Conservation (phyloP, 2,888 invertebrate genomes). For the Mycalesis mineus region DNA sequence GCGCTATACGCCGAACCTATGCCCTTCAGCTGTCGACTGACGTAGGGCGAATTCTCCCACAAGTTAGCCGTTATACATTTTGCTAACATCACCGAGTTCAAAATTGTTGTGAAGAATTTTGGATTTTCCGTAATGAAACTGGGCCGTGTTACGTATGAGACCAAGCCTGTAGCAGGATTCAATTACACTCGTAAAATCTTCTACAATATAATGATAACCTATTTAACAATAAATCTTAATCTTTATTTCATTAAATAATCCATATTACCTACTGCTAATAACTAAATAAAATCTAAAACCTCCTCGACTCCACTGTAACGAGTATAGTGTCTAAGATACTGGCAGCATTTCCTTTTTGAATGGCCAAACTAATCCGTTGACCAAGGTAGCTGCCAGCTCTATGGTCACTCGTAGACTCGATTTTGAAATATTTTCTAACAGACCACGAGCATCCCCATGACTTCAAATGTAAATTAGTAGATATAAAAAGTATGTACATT, state of each 20-base stretch:
- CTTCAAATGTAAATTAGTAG: neutral
- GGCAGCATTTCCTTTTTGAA: no score
- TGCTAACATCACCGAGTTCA: slow-evolving; percentile 79
- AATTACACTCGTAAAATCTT: neutral
- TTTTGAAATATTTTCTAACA: no score
- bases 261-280: no score
- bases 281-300: no score
- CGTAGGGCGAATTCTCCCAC: slow-evolving; percentile 86
- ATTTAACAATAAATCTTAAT: neutral
- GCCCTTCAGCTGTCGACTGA: slow-evolving; percentile 83
- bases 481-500: slow-evolving; percentile 74
- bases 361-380: no score
- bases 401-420: no score
- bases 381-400: no score
- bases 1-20: slow-evolving; percentile 83
- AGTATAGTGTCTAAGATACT: no score
- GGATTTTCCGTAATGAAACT: slow-evolving; percentile 45
- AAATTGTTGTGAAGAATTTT: slow-evolving; percentile 70
- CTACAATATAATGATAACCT: no score
- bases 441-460: no score
- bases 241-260: no score
- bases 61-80: slow-evolving; percentile 83
- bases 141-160: slow-evolving; percentile 74
- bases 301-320: no score
- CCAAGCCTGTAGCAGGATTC: slow-evolving; percentile 64